Conservation (phyloP, 2,113 vertebrate genomes). For the Symphodus melops region DNA sequence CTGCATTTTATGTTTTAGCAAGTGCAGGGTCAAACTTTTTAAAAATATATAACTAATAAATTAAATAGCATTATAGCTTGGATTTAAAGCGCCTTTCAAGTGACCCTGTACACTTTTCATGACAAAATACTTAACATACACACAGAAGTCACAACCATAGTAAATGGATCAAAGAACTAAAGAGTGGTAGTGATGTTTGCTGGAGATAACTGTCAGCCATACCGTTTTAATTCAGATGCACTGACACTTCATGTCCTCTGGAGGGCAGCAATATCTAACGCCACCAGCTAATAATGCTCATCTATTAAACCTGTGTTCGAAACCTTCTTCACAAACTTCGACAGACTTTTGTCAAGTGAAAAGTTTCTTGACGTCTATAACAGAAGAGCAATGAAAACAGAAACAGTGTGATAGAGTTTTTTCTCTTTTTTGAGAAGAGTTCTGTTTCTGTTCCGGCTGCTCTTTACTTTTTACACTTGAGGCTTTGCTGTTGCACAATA, state of each 20-base stretch:
- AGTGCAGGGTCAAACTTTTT: no score
- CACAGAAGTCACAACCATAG: no score
- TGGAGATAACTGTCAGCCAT: no score
- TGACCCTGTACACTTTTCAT: no score
- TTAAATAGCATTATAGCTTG: no score
- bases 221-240: not conserved
- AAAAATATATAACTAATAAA: no score
- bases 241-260: slow-evolving; percentile 27
- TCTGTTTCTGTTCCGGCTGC: not conserved
- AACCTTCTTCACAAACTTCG: not conserved
- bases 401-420: not conserved
- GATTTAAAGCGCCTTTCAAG: no score
- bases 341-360: not conserved
- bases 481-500: not conserved
- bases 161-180: no score
- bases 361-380: not conserved
- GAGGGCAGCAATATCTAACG: slow-evolving; percentile 40
- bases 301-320: no score
- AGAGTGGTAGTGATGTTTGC: no score
- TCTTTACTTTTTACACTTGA: not conserved
- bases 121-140: no score
- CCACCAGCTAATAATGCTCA: not conserved
- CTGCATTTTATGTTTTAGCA: no score
- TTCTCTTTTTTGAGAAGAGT: not conserved
- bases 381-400: slow-evolving; percentile 2